Evolutionary conservation across 1,140 invertebrate species (phyloP).

Genomic region (Oryzaephilus surinamensis): DNA sequence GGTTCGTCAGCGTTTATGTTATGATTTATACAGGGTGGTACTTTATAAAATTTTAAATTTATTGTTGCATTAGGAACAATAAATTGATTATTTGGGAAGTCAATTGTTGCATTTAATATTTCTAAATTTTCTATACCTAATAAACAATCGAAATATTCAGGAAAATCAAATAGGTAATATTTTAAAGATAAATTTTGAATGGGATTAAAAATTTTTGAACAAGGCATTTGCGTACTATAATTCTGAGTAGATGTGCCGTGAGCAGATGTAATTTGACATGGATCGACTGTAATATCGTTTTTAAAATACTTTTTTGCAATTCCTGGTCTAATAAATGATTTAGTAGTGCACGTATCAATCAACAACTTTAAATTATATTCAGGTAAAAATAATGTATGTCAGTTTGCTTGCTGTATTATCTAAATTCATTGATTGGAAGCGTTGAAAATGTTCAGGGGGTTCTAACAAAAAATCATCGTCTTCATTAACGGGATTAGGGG

Average conservation of each 20-base stretch:
- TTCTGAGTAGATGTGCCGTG: slow-evolving; percentile 1
- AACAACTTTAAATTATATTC: slow-evolving; percentile 4
- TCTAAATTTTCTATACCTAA: slow-evolving; percentile 9
- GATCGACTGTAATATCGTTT: neutral
- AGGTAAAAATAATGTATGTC: slow-evolving; percentile 3
- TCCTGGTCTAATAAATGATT: slow-evolving; percentile 7
- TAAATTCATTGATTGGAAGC: neutral
- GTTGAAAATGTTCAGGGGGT: no score
- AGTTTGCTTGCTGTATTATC: neutral
- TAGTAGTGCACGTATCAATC: slow-evolving; percentile 7
- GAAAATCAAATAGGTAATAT: slow-evolving; percentile 5
- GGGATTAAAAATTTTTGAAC: slow-evolving; percentile 1
- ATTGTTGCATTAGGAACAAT: slow-evolving; percentile 5
- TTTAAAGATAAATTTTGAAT: neutral
- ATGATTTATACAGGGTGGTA: neutral
- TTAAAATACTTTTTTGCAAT: slow-evolving; percentile 9
- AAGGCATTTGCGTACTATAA: neutral
- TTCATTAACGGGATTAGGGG: neutral
- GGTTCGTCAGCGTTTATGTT: no score
- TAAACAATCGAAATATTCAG: slow-evolving; percentile 5
- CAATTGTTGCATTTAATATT: slow-evolving; percentile 2
- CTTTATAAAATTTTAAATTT: slow-evolving; percentile 2
- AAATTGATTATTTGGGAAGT: neutral
- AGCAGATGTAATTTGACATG: slow-evolving; percentile 1
- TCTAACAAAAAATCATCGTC: neutral